These are phyloP conservation scores for Girardinichthys multiradiatus DNA, from an alignment of 2,113 vertebrate species.

Conservation along the genomic window DNA sequence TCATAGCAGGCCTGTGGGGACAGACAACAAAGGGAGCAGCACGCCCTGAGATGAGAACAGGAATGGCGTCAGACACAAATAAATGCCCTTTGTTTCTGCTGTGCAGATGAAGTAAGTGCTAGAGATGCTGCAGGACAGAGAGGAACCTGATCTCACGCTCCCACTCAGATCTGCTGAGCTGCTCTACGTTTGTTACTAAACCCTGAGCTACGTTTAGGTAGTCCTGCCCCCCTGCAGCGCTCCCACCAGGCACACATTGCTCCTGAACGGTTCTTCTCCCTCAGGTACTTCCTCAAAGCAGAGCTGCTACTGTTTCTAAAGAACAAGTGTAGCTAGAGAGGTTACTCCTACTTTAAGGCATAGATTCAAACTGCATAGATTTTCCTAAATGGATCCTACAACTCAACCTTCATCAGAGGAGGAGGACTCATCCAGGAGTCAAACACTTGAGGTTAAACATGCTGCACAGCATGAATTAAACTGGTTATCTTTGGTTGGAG, in stretches of 20 bases:
- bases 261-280: too few relatives aligned
- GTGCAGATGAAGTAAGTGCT: background rate
- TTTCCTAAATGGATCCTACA: constrained; percentile 20
- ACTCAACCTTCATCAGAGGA: constrained; percentile 13
- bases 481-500: constrained; percentile 75
- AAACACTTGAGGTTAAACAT: constrained; percentile 56
- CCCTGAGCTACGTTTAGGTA: constrained; percentile 43
- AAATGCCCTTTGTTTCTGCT: background rate
- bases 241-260: too few relatives aligned
- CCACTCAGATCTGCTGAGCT: too few relatives aligned
- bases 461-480: constrained; percentile 23
- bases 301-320: too few relatives aligned
- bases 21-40: constrained; percentile 53
- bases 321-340: accelerated
- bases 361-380: constrained; percentile 62
- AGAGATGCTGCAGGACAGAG: background rate
- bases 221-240: too few relatives aligned
- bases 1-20: constrained; percentile 37
- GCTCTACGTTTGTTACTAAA: constrained; percentile 12
- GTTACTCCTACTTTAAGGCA: constrained; percentile 21
- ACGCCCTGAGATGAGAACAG: constrained; percentile 64
- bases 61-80: constrained; percentile 36
- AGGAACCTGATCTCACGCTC: too few relatives aligned
- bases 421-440: constrained; percentile 31
- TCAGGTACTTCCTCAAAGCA: too few relatives aligned